Evolutionary conservation across 2,888 invertebrate species (phyloP).

Genomic region (Calliphora vomitoria): DNA sequence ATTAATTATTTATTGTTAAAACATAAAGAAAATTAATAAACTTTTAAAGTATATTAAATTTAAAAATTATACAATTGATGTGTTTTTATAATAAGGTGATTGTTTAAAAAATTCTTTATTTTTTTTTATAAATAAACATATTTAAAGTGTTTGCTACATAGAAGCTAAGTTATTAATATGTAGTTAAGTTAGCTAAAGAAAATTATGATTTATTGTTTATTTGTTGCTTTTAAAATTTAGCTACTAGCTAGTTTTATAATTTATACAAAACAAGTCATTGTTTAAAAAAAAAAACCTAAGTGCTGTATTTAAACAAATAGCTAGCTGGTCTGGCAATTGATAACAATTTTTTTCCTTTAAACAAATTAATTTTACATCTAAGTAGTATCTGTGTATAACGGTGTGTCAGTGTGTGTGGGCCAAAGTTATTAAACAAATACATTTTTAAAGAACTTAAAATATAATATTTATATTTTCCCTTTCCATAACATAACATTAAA

Average conservation of each 20-base stretch:
- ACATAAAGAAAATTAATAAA: conserved; percentile 3
- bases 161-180: too few relatives aligned
- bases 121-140: not conserved
- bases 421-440: not conserved
- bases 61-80: not conserved
- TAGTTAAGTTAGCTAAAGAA: not conserved
- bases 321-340: not conserved
- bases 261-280: not conserved
- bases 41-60: conserved; percentile 23
- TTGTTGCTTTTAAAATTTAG: not conserved
- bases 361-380: not conserved
- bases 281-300: not conserved
- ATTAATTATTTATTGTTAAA: conserved; percentile 20
- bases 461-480: conserved; percentile 30
- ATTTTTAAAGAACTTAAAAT: conserved; percentile 12
- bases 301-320: conserved; percentile 5
- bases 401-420: too few relatives aligned
- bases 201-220: not conserved
- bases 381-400: too few relatives aligned
- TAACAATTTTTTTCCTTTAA: conserved; percentile 9
- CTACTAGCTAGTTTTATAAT: not conserved
- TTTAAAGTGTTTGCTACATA: too few relatives aligned
- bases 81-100: not conserved
- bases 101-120: not conserved
- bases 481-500: conserved; percentile 50